phyloP scores from a whole-genome alignment of 2,797 vertebrate genomes.

The Girardinus metallicus region DNA sequence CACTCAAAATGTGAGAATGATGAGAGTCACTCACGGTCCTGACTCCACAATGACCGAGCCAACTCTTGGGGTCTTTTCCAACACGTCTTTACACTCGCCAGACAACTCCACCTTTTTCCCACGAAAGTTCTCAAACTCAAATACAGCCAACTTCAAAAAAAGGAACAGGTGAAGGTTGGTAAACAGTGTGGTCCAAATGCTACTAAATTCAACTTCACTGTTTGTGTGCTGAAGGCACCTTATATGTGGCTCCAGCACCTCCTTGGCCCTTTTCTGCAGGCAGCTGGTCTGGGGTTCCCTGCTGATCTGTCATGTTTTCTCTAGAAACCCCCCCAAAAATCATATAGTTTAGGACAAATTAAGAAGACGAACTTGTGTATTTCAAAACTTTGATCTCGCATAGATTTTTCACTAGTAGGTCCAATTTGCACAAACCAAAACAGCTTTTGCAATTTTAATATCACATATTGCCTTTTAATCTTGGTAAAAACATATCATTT shows the following conservation, averaged over 20 bases:
- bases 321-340: conserved; percentile 28
- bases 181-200: background rate
- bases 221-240: conserved; percentile 75
- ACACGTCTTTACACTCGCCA: conserved; percentile 85
- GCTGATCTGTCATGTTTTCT: conserved; percentile 86
- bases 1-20: conserved; percentile 6
- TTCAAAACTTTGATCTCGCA: background rate
- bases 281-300: conserved; percentile 85
- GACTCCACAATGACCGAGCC: conserved; percentile 91
- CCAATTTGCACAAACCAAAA: background rate
- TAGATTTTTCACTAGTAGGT: background rate
- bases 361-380: background rate
- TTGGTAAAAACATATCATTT: background rate
- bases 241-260: conserved; percentile 83
- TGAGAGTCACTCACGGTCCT: conserved; percentile 86
- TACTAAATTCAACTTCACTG: background rate
- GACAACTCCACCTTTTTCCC: conserved; percentile 86
- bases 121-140: conserved; percentile 90
- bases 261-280: conserved; percentile 86
- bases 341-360: background rate
- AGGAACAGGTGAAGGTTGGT: conserved; percentile 27
- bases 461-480: background rate
- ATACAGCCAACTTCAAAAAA: conserved; percentile 79
- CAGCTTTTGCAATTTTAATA: background rate
- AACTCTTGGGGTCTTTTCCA: conserved; percentile 86